Percentiles rank a stretch among this genome's conserved stretches.
These are phyloP conservation scores for Tipula confusa DNA, from an alignment of 2,888 invertebrate genomes.

Conservation along the genomic window DNA sequence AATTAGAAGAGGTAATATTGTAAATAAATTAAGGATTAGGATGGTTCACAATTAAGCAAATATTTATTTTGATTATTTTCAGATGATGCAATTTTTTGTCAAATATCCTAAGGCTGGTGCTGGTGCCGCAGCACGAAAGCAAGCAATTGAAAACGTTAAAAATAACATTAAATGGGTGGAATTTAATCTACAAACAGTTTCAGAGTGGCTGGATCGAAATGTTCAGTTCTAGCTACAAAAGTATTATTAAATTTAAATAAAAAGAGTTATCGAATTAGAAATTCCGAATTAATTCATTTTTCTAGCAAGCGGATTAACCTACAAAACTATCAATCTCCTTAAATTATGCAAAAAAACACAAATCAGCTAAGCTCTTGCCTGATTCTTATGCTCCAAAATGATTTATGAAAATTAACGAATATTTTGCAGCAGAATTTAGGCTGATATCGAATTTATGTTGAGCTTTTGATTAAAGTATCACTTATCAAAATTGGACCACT, in stretches of 20 bases:
- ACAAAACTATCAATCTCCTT: too few species aligned
- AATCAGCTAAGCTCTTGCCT: too few species aligned
- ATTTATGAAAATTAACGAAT: too few species aligned
- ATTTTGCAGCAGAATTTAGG: too few species aligned
- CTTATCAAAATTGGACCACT: too few species aligned
- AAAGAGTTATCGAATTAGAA: too few species aligned
- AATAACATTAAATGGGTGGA: conserved; percentile 78
- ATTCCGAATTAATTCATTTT: too few species aligned
- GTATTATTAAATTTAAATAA: not conserved
- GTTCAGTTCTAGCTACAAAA: not conserved
- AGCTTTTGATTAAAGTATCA: too few species aligned
- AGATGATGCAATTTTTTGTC: conserved; percentile 73
- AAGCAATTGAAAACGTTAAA: conserved; percentile 71
- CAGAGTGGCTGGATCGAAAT: conserved; percentile 56
- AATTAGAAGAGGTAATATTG: conserved; percentile 65
- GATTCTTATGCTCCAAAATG: too few species aligned
- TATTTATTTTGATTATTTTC: conserved; percentile 36
- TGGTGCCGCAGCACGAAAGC: conserved; percentile 65
- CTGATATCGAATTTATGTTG: too few species aligned
- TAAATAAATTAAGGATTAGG: not conserved
- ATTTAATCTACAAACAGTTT: conserved; percentile 57
- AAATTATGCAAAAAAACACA: too few species aligned
- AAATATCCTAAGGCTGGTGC: conserved; percentile 84
- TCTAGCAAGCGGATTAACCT: too few species aligned
- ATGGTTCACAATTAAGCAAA: not conserved